Base-by-base conservation (phyloP, 2,888 invertebrate species). In the Deilephila elpenor region DNA sequence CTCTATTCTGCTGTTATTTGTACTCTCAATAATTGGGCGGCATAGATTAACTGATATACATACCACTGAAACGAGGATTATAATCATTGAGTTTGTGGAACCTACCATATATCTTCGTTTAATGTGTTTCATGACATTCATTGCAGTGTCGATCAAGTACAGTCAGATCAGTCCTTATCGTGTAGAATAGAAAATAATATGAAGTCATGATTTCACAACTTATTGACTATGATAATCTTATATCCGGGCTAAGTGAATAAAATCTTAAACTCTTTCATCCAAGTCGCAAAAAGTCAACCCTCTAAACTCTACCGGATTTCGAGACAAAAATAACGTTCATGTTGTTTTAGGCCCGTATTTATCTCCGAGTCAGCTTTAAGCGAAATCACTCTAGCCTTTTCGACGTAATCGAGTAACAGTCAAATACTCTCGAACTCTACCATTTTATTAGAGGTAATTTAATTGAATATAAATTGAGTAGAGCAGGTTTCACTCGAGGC, bases 391-490 rank as follows among this genome's bases (percentile, higher is more conserved):
- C 67, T 51, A 67, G 67, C 51, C 25, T 44, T 51, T 51, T 25
- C 60, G 14, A 51, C 44, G 25, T 67, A 67, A 67, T 67, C 67
- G 67, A 67, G 67, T 67, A 44, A 67, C 67, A 51, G 51, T 44
- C 25, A 67, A 67, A 67, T 67, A 67, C 51, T 51, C 67, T 61
- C 19, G 51, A 67, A 51, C 67, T 67, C 67, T 51, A 67, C 44
- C 67, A 67, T 67, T 67, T 67, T 67, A 67, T 44, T 44, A 67
- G 25, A 51, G 67, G 67, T 67, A 67, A 67, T 67, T 67, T 67
- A 67, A 67, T 67, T 51, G 67, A 51, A 67, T 62, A 67, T 67
- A 67, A 67, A 67, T 67, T 67, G 51, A 67, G 67, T 67, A 51
- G 67, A 67, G 67, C 25, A 25, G 51, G 44, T 67, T 67, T 51